phyloP scores from a whole-genome alignment of 2,113 vertebrate genomes.

The Hippoglossus stenolepis region DNA sequence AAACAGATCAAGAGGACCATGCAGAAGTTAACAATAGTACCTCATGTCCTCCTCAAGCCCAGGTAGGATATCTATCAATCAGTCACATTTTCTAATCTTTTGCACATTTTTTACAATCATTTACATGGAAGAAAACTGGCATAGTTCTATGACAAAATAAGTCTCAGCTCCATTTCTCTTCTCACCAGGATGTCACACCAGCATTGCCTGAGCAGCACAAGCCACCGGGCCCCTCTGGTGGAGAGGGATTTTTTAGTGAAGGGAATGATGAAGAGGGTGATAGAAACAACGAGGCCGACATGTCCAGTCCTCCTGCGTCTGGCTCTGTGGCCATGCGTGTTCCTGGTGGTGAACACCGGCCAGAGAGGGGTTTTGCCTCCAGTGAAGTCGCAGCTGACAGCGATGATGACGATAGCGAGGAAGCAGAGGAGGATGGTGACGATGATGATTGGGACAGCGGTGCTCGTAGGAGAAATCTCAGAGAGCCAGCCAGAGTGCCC shows the following conservation, averaged over 20 bases:
- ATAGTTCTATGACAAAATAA: neutral
- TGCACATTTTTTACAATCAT: neutral
- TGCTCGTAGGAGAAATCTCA: constrained; percentile 63
- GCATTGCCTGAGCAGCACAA: constrained; percentile 71
- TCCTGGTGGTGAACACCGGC: constrained; percentile 49
- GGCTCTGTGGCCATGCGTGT: constrained; percentile 66
- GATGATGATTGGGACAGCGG: constrained; percentile 78
- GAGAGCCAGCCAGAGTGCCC: constrained; percentile 71
- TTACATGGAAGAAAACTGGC: neutral
- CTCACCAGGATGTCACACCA: constrained; percentile 73
- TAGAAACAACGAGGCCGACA: constrained; percentile 69
- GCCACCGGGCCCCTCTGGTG: constrained; percentile 67
- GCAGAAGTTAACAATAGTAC: constrained; percentile 76
- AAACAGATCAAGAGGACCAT: constrained; percentile 78
- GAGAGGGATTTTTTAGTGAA: constrained; percentile 56
- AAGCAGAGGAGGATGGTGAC: constrained; percentile 77
- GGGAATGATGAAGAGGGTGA: constrained; percentile 63
- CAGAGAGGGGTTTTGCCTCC: constrained; percentile 68
- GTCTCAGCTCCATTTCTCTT: constrained; percentile 32
- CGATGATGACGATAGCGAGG: constrained; percentile 81
- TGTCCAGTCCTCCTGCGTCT: constrained; percentile 70
- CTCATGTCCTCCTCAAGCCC: constrained; percentile 67
- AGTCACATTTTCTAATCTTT: neutral
- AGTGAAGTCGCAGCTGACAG: constrained; percentile 74
- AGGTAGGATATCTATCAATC: constrained; percentile 65